Base-by-base conservation (phyloP, 53 echinoderm and acorn worm species). In the Stichopus horrens region DNA sequence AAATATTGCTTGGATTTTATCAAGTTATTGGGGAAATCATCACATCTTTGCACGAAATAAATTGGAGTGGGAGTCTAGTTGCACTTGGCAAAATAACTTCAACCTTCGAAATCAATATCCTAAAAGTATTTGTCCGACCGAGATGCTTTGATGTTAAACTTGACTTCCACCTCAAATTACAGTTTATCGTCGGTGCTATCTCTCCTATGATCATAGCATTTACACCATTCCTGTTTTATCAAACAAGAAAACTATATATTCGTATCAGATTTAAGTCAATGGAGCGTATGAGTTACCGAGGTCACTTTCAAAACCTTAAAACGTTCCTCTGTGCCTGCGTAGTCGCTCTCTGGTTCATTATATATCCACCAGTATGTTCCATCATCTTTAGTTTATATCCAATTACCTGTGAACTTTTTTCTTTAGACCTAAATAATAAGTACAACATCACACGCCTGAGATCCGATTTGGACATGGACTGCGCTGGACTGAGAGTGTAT, bases 381-480 rank as follows among this genome's bases (percentile, higher is more conserved):
- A 86, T 86, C 6, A 90, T 94, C 6, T 86, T 92, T 23, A 66
- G 57, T 0, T 76, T 94, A 7, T 79, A 92, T 58, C 92, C 92
- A 10, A 18, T 82, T 7, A 74, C 90, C 4, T 94, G 94, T 81
- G 51, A 94, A 7, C 9, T 21, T 4, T 94, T 92, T 56, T 54
- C 77, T 55, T 55, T 94, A 11, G 90, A 94, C n/a, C 8, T 74
- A 57, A 9, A 78, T 14, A 19, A 9, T 0, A 13, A 23, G 1
- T 58, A 53, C 53, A 83, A 58, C n/a, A 56, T 60, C 63, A 79
- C 75, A 9, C 57, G 90, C 9, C 75, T 92, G 11, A 71, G 92
- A 52, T 90, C 88, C 10, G 92, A 94, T 68, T 94, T 86, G 85
- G 88, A 90, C 21, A 81, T 90, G 13, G 77, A 86, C 54, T 94